phyloP scores from a whole-genome alignment of 2,888 invertebrate species.

The Volucella inflata region DNA sequence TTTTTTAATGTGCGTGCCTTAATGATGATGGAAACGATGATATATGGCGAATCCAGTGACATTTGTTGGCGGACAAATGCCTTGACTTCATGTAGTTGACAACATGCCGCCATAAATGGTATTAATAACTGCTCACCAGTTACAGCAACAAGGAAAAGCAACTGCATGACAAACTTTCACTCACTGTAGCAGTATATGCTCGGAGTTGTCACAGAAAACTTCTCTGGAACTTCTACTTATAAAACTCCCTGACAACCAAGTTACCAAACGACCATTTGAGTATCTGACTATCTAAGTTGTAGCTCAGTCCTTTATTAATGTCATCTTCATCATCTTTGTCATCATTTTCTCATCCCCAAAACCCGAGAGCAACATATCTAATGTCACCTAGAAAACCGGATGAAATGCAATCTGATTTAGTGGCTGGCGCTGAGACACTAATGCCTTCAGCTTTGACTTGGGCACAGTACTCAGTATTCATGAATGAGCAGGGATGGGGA shows the following conservation, averaged over 20 bases:
- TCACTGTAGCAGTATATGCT: slow-evolving; percentile 32
- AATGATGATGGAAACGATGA: slow-evolving; percentile 70
- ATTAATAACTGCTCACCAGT: slow-evolving; percentile 67
- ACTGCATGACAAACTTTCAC: slow-evolving; percentile 64
- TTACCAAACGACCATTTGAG: neutral
- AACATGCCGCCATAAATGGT: slow-evolving; percentile 65
- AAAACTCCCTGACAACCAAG: slow-evolving; percentile 21
- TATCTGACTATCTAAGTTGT: neutral
- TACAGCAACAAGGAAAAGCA: slow-evolving; percentile 17
- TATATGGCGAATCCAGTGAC: slow-evolving; percentile 69
- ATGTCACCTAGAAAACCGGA: slow-evolving; percentile 70
- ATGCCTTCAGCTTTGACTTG: neutral
- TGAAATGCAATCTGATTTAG: slow-evolving; percentile 61
- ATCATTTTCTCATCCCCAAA: slow-evolving; percentile 53
- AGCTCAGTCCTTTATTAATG: slow-evolving; percentile 39
- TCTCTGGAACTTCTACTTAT: slow-evolving; percentile 24
- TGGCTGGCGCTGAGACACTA: slow-evolving; percentile 5
- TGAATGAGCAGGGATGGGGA: slow-evolving; percentile 53
- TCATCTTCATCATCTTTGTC: slow-evolving; percentile 43
- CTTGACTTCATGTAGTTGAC: slow-evolving; percentile 53
- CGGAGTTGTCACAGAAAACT: slow-evolving; percentile 54
- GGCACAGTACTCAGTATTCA: slow-evolving; percentile 15
- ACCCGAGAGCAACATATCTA: slow-evolving; percentile 50
- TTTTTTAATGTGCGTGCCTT: slow-evolving; percentile 45
- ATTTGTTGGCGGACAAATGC: slow-evolving; percentile 68